Evolutionary conservation across 2,888 invertebrate genomes (phyloP).

Genomic region (Bruchidius siliquastri): DNA sequence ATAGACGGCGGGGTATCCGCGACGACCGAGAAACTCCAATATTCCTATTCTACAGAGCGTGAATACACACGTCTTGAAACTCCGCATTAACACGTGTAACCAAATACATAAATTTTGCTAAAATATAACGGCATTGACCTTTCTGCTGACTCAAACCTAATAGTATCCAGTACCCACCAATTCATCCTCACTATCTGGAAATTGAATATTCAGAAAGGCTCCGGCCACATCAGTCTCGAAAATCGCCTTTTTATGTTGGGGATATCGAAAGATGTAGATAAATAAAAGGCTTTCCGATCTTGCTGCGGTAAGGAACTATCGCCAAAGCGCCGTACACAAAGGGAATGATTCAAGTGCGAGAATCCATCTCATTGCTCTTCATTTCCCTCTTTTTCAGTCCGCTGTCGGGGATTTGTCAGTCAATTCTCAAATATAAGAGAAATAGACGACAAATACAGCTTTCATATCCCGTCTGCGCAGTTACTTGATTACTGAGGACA

Average conservation of each 20-base stretch:
- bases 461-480: too few relatives aligned
- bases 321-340: background rate
- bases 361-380: slow-evolving; percentile 24
- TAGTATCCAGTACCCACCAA: background rate
- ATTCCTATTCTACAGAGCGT: too few relatives aligned
- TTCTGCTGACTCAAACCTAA: background rate
- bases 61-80: too few relatives aligned
- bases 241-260: background rate
- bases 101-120: too few relatives aligned
- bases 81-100: too few relatives aligned
- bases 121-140: background rate
- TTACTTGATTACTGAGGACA: too few relatives aligned
- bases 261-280: background rate
- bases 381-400: slow-evolving; percentile 11
- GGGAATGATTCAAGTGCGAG: slow-evolving; percentile 7
- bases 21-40: too few relatives aligned
- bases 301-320: background rate
- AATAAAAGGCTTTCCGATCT: slow-evolving; percentile 1
- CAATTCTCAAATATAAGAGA: background rate
- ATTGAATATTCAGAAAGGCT: background rate
- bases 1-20: too few relatives aligned
- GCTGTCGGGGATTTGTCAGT: background rate
- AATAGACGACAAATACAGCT: too few relatives aligned
- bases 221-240: background rate
- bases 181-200: background rate